Percentiles rank a stretch among this genome's conserved stretches.
These are phyloP conservation scores for Chloropsis cyanopogon DNA, from an alignment of 2,113 vertebrate genomes.

Conservation along the genomic window DNA sequence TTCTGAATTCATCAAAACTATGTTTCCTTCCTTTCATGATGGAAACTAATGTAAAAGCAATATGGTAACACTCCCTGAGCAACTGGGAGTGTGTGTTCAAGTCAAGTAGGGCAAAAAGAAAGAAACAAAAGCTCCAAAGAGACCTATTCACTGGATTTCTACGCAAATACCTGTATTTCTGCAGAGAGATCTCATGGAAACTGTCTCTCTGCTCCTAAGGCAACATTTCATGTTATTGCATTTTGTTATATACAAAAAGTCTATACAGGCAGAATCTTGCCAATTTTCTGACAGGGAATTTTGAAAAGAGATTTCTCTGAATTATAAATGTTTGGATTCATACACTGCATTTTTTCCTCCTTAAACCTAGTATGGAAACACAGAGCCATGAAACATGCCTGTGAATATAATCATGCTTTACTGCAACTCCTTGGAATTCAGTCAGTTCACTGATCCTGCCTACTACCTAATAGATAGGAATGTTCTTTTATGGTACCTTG, in stretches of 20 bases:
- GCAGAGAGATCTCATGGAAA: slow-evolving; percentile 4
- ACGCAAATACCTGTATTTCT: background rate
- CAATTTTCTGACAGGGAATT: background rate
- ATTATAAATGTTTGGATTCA: background rate
- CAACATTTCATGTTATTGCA: slow-evolving; percentile 33
- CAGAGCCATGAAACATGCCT: background rate
- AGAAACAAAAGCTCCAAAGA: background rate
- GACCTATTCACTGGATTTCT: background rate
- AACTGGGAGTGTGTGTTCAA: background rate
- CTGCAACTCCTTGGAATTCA: background rate
- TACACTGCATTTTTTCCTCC: background rate
- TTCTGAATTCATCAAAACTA: background rate
- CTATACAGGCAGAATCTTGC: background rate
- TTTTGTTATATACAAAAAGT: slow-evolving; percentile 23
- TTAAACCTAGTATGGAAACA: background rate
- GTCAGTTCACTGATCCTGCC: background rate
- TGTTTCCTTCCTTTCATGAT: background rate
- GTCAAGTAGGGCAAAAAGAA: background rate
- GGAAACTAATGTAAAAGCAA: background rate
- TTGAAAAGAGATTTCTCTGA: background rate
- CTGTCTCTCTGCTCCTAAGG: slow-evolving; percentile 12
- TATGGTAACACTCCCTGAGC: background rate
- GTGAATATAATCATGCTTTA: background rate
- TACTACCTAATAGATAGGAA: background rate
- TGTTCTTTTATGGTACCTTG: background rate